Evolutionary conservation across 2,888 invertebrate species (phyloP), one percentile per base, ranked within the genome.

Genomic region (Strigamia crassipes): DNA sequence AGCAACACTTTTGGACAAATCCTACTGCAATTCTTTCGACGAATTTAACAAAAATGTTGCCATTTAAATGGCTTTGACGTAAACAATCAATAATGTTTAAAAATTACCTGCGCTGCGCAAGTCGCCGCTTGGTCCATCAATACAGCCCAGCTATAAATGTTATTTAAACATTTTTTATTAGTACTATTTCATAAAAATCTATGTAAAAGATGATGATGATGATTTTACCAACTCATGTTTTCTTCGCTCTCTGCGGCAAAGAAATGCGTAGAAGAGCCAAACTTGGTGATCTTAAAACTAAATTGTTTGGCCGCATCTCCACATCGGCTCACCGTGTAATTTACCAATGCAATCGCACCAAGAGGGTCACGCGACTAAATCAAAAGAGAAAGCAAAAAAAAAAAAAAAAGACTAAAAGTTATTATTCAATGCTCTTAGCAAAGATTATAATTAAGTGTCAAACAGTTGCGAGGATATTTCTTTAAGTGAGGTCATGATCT

Each of bases 281-380:
- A 87, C 83, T 88, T 88, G 84, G 86, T 86, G 9, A 88, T 86
- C 83, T 87, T 88, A 84, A 89, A 88, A 81, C 87, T 86, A 84
- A 85, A 86, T 42, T 86, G 86, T 82, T 86, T 86, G 82, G 86
- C 87, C 1, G 86, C 83, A 78, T 88, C 93, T 78, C 92, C 91
- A 61, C 91, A 90, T 82, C 89, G 89, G 79, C 89, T 89, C 10
- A 96, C 91, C 83, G 92, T 92, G 88, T 95, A 96, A 87, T 95
- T 94, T 73, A 93, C 92, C 83, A 96, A 90, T 90, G 95, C 94
- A 84, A 96, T 91, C 18, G 96, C 96, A 83, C 96, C 96, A 73
- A 96, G 93, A 82, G 96, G 96, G 88, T 94, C 94, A 34, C 81
- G 81, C 31, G 66, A 56, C 81, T 81, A 23, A 15, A 73, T 27